phyloP scores from a whole-genome alignment of 2,113 vertebrate genomes.

The Aplodontia rufa region DNA sequence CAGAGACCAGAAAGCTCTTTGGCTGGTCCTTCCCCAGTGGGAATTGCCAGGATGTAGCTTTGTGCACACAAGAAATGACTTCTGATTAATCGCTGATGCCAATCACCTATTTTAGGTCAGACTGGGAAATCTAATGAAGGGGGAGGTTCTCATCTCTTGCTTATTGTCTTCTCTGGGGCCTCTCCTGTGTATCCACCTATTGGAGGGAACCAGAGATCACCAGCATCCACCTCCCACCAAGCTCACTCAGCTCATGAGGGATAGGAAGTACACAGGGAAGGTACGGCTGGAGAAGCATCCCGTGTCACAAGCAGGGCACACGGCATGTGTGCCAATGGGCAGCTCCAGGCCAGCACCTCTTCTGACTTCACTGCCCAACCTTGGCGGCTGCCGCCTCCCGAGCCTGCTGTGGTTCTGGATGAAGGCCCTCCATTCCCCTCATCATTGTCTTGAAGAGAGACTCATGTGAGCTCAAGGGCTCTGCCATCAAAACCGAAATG shows the following conservation, averaged over 20 bases:
- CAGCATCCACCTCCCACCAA: accelerated
- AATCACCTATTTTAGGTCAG: neutral
- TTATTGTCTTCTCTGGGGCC: neutral
- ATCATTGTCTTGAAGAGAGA: neutral
- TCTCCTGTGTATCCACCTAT: accelerated
- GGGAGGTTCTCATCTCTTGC: neutral
- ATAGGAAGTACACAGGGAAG: accelerated
- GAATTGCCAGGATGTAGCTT: neutral
- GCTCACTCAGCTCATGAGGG: accelerated
- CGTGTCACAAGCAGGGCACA: neutral
- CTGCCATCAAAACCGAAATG: neutral
- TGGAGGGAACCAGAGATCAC: neutral
- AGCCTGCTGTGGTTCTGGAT: accelerated
- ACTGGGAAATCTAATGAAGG: neutral
- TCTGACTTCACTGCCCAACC: accelerated
- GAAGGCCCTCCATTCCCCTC: accelerated
- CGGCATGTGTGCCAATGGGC: accelerated
- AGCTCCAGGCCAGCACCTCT: accelerated
- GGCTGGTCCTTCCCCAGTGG: too few relatives aligned
- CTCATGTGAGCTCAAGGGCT: neutral
- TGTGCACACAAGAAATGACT: neutral
- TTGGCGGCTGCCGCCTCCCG: neutral
- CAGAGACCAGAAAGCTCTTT: too few relatives aligned
- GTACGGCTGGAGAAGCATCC: accelerated
- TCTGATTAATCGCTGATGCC: neutral